Percentiles rank a stretch among this genome's conserved stretches.
phyloP scores from a whole-genome alignment of 2,888 invertebrate species.

The Gymnosoma rotundatum region DNA sequence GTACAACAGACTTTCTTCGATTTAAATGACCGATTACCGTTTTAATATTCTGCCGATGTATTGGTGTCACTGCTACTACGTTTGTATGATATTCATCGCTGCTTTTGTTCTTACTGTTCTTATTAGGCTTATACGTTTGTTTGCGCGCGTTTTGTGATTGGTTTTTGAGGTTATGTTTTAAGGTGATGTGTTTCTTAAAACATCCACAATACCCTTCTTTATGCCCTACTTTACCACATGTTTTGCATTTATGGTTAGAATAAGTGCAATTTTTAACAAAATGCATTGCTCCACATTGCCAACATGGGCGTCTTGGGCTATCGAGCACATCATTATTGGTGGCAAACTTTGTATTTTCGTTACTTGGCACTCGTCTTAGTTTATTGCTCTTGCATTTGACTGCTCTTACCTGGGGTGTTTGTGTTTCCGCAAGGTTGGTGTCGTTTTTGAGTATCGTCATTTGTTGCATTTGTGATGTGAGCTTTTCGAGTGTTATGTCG shows the following conservation, averaged over 20 bases:
- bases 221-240: too few species aligned
- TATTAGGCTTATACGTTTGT: not conserved
- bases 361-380: too few species aligned
- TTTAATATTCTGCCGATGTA: too few species aligned
- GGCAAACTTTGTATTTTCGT: not conserved
- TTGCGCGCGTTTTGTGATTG: not conserved
- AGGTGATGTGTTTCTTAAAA: not conserved
- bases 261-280: conserved; percentile 7
- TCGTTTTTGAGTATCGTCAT: not conserved
- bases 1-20: too few species aligned
- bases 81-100: too few species aligned
- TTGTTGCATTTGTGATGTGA: conserved; percentile 1
- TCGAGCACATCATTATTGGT: not conserved
- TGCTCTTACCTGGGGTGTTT: not conserved
- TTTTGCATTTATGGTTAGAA: not conserved
- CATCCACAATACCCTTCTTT: conserved; percentile 2
- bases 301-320: conserved; percentile 6
- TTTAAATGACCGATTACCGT: too few species aligned
- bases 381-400: not conserved
- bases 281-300: conserved; percentile 6
- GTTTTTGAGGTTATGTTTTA: not conserved
- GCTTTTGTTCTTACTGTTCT: too few species aligned
- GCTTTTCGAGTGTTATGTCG: not conserved
- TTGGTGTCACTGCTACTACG: too few species aligned
- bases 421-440: conserved; percentile 7